Evolutionary conservation across 2,888 invertebrate genomes (phyloP), one percentile per base, ranked within the genome.

Genomic region (Barypeithes pellucidus): DNA sequence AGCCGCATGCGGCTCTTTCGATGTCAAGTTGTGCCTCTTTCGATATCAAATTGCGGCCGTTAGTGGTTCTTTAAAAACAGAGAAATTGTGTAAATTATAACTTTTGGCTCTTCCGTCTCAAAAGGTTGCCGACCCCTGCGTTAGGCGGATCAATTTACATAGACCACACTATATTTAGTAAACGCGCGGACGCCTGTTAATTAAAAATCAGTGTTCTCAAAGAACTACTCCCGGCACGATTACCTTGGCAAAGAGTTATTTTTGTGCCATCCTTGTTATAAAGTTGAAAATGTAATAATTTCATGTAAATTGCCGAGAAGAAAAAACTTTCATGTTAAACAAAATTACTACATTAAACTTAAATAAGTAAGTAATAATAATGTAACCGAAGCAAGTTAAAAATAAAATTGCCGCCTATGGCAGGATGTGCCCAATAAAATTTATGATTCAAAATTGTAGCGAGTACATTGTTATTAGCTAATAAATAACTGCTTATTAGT

Each of bases 391-490:
- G 24, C 33, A 16, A 7, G 11, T 1, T 11, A 57, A 57, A 57
- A 18, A 33, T 33, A 11, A 24, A 57, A 18, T n/a, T 52, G 18
- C 20, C 14, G n/a, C 16, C 18, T 3, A 2, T 18, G 16, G 14
- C 41, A 45, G 24, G 47, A 63, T 24, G 63, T 47, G 20, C 14
- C 20, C 24, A 47, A 63, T 63, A 63, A 63, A 60, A 47, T 63
- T 63, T 63, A 33, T 63, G 29, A 63, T 24, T 47, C 24, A 8
- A 63, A 63, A 47, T 63, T 63, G 63, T 45, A 47, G 47, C 11
- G 14, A 36, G 12, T 33, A 24, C 43, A 47, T 63, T 47, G 12
- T 63, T 22, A 63, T 63, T 63, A 62, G 45, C n/a, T 24, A 63
- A 29, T 63, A 63, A 63, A 63, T 63, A 47, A n/a, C 24, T 29